These are phyloP conservation scores for Conchocele bisecta DNA, from an alignment of 2,888 invertebrate species.

Conservation along the genomic window DNA sequence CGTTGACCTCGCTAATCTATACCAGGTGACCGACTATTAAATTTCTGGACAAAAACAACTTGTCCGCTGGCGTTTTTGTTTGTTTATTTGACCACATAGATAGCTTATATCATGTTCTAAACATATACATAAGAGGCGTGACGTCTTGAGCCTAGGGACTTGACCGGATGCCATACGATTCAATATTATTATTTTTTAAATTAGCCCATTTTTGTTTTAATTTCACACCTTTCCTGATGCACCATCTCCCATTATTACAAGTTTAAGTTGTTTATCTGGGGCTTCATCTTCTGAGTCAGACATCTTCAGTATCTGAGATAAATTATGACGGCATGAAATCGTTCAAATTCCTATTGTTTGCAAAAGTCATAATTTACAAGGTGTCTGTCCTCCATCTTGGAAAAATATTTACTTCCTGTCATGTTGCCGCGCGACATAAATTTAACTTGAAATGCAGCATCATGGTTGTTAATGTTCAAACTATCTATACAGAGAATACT, in stretches of 20 bases:
- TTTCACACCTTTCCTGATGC: slow-evolving; percentile 90
- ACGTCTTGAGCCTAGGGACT: no score
- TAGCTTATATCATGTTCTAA: no score
- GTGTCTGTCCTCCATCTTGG: slow-evolving; percentile 38
- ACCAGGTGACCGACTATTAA: no score
- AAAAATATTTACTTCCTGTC: slow-evolving; percentile 53
- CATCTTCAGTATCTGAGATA: slow-evolving; percentile 61
- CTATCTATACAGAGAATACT: no score
- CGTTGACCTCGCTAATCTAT: no score
- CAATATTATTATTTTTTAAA: no score
- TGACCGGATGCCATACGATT: no score
- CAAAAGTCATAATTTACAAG: not conserved
- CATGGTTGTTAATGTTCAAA: no score
- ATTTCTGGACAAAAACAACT: no score
- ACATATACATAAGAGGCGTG: no score
- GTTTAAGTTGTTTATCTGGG: slow-evolving; percentile 86
- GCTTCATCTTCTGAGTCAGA: slow-evolving; percentile 82
- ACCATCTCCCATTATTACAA: slow-evolving; percentile 91
- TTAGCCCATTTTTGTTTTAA: not conserved
- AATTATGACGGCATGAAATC: not conserved
- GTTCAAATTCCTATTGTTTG: not conserved
- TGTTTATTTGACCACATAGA: no score
- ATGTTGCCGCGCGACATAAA: slow-evolving; percentile 50
- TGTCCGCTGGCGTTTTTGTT: no score
- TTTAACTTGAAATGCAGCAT: not conserved